Evolutionary conservation across 1,140 invertebrate genomes (phyloP).

Genomic region (Bursaphelenchus mucronatus): DNA sequence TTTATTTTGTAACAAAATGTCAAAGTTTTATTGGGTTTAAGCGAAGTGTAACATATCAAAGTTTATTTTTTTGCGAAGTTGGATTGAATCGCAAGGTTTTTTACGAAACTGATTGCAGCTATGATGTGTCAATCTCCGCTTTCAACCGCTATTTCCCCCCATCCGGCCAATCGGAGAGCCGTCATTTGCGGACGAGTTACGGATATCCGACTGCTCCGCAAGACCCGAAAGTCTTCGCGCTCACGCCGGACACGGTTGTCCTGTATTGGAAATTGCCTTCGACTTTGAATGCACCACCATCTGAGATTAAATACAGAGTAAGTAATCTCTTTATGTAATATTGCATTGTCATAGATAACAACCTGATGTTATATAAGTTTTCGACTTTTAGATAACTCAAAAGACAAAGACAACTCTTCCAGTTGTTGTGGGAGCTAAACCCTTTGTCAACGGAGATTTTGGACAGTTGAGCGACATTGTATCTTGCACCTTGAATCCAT

Average conservation of each 20-base stretch:
- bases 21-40: too few relatives aligned
- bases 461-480: constrained; percentile 49
- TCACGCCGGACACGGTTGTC: constrained; percentile 57
- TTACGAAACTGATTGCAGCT: constrained; percentile 27
- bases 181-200: constrained; percentile 51
- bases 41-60: too few relatives aligned
- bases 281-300: constrained; percentile 51
- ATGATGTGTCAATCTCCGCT: constrained; percentile 55
- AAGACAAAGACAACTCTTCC: constrained; percentile 26
- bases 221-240: constrained; percentile 42
- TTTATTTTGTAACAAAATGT: too few relatives aligned
- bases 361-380: too few relatives aligned
- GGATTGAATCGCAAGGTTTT: too few relatives aligned
- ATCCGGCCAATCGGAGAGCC: constrained; percentile 37
- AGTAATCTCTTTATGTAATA: not conserved
- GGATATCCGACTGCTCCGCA: constrained; percentile 55
- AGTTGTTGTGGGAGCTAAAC: constrained; percentile 38
- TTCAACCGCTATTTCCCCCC: constrained; percentile 54
- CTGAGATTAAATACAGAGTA: constrained; percentile 57
- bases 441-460: constrained; percentile 44
- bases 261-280: constrained; percentile 53
- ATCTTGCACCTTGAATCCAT: constrained; percentile 46
- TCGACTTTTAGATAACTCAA: constrained; percentile 35
- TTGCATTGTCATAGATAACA: too few relatives aligned
- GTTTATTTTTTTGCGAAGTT: too few relatives aligned